Evolutionary conservation across 2,113 vertebrate genomes (phyloP).

Genomic region (Scophthalmus maximus): DNA sequence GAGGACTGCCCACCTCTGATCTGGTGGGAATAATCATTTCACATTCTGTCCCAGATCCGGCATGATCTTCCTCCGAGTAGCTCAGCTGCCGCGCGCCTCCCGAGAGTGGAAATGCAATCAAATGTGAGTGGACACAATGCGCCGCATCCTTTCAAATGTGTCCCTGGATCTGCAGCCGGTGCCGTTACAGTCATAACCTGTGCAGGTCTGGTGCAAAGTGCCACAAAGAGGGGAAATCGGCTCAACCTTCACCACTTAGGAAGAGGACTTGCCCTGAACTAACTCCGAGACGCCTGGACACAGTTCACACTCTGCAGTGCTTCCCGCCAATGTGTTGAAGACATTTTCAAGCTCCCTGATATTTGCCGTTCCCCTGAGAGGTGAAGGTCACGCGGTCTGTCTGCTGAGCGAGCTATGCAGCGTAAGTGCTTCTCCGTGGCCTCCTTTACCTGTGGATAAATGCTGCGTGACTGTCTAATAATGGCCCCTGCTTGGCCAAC

Average conservation of each 20-base stretch:
- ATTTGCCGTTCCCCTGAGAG: conserved; percentile 25
- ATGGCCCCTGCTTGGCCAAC: not conserved
- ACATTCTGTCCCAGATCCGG: conserved; percentile 24
- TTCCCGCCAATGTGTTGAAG: not conserved
- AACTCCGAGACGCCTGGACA: not conserved
- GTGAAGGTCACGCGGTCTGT: conserved; percentile 32
- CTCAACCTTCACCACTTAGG: not conserved
- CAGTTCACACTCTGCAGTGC: not conserved
- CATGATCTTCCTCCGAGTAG: conserved; percentile 13
- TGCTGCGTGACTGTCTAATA: conserved; percentile 38
- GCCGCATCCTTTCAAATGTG: conserved; percentile 15
- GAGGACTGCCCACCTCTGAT: conserved; percentile 36
- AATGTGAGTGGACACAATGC: conserved; percentile 30
- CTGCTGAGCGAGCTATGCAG: conserved; percentile 5
- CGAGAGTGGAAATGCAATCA: conserved; percentile 38
- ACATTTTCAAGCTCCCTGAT: conserved; percentile 20
- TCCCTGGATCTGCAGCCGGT: conserved; percentile 27
- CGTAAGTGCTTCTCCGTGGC: conserved; percentile 2
- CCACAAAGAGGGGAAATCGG: not conserved
- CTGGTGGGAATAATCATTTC: conserved; percentile 22
- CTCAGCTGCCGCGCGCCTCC: conserved; percentile 9
- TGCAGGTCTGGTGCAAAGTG: not conserved
- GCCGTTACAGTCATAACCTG: not conserved
- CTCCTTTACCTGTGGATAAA: conserved; percentile 36
- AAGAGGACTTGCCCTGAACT: not conserved